Conservation (phyloP, 1,140 invertebrate genomes). For the Pygmarrhopalites habei region DNA sequence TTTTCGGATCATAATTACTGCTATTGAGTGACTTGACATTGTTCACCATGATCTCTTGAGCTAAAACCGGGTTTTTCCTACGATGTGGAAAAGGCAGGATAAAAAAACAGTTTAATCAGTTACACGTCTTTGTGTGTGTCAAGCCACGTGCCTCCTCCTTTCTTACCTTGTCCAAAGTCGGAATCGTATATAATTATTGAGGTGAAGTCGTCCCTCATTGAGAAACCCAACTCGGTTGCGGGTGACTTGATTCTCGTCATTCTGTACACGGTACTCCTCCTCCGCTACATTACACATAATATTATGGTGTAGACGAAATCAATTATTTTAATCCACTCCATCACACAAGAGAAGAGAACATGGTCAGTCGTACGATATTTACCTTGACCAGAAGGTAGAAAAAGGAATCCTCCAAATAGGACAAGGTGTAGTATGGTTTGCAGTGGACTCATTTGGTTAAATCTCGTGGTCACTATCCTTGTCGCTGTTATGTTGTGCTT, state of each 20-base stretch:
- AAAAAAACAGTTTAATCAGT: background rate
- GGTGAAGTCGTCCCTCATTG: background rate
- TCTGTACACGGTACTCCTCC: constrained; percentile 13
- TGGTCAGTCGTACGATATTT: no score
- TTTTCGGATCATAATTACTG: constrained; percentile 4
- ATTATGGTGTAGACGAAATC: background rate
- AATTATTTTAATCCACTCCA: no score
- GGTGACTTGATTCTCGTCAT: constrained; percentile 21
- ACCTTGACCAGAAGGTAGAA: no score
- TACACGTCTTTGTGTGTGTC: no score
- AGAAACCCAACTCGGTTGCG: constrained; percentile 8
- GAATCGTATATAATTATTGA: constrained; percentile 17
- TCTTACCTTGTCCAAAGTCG: constrained; percentile 25
- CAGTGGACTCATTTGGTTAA: no score
- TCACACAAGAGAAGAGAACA: no score
- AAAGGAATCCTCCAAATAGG: no score
- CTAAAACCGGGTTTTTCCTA: constrained; percentile 21
- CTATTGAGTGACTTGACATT: constrained; percentile 6
- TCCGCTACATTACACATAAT: background rate
- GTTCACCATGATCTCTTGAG: constrained; percentile 23
- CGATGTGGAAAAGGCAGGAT: background rate
- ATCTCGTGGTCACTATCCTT: no score
- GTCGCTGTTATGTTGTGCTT: no score
- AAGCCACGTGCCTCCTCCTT: no score
- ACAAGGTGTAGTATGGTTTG: no score